Evolutionary conservation across 2,888 invertebrate species (phyloP).

Genomic region (Agrochola macilenta): DNA sequence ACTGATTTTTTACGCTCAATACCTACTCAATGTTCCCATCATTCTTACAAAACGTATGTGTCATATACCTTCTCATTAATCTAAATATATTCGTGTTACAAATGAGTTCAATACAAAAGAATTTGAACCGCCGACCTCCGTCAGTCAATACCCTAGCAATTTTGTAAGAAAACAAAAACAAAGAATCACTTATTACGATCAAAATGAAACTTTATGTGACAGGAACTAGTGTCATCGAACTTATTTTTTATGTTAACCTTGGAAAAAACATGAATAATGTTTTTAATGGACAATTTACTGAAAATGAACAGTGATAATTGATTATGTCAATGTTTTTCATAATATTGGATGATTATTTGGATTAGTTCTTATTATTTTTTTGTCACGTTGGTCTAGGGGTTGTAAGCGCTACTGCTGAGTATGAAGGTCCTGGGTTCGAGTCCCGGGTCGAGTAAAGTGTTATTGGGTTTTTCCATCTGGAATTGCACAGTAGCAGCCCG

Average conservation of each 20-base stretch:
- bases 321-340: slow-evolving; percentile 7
- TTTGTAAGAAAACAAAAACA: slow-evolving; percentile 20
- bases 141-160: slow-evolving; percentile 42
- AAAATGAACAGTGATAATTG: background rate
- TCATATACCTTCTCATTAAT: slow-evolving; percentile 23
- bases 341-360: no score
- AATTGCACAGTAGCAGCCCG: no score
- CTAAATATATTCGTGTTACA: slow-evolving; percentile 29
- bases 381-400: no score
- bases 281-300: background rate
- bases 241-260: slow-evolving; percentile 23
- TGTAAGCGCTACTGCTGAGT: no score
- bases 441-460: no score
- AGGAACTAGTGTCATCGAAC: slow-evolving; percentile 43
- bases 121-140: slow-evolving; percentile 44
- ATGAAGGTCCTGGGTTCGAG: no score
- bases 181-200: slow-evolving; percentile 18
- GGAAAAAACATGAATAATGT: background rate
- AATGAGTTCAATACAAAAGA: slow-evolving; percentile 34
- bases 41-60: slow-evolving; percentile 22
- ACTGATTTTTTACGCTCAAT: no score
- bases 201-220: slow-evolving; percentile 17
- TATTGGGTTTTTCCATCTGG: no score
- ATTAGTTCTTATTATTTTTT: no score
- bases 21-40: background rate